phyloP scores from a whole-genome alignment of 2,113 vertebrate species.

The Hippocampus zosterae region DNA sequence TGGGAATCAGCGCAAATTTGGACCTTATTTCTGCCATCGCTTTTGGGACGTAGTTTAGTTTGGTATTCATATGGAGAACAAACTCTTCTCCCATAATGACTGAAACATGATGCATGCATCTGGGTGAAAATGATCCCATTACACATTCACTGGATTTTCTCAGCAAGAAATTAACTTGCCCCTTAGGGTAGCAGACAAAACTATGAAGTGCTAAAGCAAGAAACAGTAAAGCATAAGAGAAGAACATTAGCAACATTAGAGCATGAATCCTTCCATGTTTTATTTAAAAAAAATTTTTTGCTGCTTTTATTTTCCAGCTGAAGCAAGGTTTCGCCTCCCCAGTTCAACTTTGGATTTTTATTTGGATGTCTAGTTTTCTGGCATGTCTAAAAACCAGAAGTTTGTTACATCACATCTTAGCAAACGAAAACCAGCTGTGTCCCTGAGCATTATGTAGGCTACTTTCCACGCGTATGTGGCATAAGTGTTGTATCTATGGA shows the following conservation, averaged over 20 bases:
- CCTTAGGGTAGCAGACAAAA: not conserved
- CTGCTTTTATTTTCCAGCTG: not conserved
- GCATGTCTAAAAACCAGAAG: not conserved
- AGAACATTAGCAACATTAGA: not conserved
- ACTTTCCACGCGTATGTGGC: not conserved
- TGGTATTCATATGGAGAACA: no score
- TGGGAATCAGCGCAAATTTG: no score
- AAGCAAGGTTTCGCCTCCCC: not conserved
- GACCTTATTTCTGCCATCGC: no score
- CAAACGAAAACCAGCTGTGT: not conserved
- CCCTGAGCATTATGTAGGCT: not conserved
- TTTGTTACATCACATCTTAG: not conserved
- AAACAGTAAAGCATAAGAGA: constrained; percentile 20
- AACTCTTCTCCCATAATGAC: no score
- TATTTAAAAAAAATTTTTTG: not conserved
- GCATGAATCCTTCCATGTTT: not conserved
- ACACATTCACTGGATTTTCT: no score
- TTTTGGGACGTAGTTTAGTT: no score
- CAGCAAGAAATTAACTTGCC: not conserved
- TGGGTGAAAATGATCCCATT: no score
- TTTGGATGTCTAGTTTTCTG: not conserved
- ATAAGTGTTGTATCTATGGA: not conserved
- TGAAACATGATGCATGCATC: no score
- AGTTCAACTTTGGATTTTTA: not conserved
- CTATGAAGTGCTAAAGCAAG: constrained; percentile 18